phyloP scores from a whole-genome alignment of 2,113 vertebrate genomes.

The Lepus americanus region DNA sequence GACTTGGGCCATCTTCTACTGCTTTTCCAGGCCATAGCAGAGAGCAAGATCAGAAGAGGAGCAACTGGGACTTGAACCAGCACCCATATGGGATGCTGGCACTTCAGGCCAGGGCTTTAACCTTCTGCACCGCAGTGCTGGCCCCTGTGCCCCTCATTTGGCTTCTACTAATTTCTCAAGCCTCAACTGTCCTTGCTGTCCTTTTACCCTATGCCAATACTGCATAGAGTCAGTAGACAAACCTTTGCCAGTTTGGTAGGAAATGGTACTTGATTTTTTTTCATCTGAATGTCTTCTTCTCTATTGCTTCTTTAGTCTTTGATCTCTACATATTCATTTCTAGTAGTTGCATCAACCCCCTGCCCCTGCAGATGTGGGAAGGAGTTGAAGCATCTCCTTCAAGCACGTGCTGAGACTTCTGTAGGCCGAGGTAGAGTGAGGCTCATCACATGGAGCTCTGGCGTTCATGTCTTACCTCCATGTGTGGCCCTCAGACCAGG shows the following conservation, averaged over 20 bases:
- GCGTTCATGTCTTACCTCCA: neutral
- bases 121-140: too few species aligned
- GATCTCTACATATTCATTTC: neutral
- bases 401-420: neutral
- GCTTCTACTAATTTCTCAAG: neutral
- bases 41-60: too few species aligned
- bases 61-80: too few species aligned
- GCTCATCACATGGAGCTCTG: neutral
- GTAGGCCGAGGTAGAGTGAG: neutral
- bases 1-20: too few species aligned
- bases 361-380: neutral
- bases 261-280: neutral
- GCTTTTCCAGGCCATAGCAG: too few species aligned
- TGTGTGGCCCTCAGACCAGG: neutral
- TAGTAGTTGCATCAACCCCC: neutral
- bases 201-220: neutral
- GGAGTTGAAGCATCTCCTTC: neutral
- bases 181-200: neutral
- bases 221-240: neutral
- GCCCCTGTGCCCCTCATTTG: too few species aligned
- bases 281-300: neutral
- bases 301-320: neutral
- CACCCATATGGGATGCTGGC: too few species aligned
- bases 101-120: too few species aligned
- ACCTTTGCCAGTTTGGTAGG: neutral